A percentile compares a stretch with the other conserved stretches of the same genome.
Conservation (phyloP, 2,888 invertebrate genomes). For the Standfussiana lucernea region DNA sequence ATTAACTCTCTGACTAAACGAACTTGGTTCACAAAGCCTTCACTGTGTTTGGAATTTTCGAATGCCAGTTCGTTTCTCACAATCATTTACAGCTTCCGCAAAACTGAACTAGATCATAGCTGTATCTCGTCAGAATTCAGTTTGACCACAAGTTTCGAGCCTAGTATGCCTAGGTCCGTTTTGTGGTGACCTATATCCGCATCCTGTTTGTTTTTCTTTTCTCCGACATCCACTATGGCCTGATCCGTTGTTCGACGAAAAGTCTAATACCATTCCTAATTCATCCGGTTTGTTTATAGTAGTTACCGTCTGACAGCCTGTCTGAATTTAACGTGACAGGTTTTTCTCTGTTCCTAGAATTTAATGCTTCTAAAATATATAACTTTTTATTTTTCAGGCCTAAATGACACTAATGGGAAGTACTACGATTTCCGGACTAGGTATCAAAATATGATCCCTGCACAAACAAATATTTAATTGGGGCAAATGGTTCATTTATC, state of each 20-base stretch:
- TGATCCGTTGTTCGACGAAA: neutral
- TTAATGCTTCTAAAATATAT: neutral
- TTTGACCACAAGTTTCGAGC: constrained; percentile 11
- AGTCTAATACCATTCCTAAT: constrained; percentile 2
- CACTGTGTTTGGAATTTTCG: neutral
- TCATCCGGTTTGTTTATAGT: neutral
- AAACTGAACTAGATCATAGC: neutral
- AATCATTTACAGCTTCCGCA: neutral
- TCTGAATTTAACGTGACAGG: neutral
- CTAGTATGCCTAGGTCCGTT: neutral
- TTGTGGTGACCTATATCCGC: neutral
- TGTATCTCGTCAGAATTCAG: constrained; percentile 24
- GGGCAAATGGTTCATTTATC: neutral
- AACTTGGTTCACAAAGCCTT: constrained; percentile 2
- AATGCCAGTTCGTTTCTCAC: constrained; percentile 1
- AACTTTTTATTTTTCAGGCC: neutral
- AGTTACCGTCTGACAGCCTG: neutral
- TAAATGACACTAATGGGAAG: neutral
- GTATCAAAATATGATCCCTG: neutral
- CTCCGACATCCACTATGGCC: neutral
- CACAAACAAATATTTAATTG: neutral
- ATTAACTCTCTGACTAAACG: neutral
- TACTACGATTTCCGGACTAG: neutral
- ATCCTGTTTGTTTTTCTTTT: constrained; percentile 8
- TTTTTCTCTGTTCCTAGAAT: neutral